These are phyloP conservation scores for Chaitophorus viminalis DNA, from an alignment of 2,888 invertebrate genomes.

Conservation along the genomic window DNA sequence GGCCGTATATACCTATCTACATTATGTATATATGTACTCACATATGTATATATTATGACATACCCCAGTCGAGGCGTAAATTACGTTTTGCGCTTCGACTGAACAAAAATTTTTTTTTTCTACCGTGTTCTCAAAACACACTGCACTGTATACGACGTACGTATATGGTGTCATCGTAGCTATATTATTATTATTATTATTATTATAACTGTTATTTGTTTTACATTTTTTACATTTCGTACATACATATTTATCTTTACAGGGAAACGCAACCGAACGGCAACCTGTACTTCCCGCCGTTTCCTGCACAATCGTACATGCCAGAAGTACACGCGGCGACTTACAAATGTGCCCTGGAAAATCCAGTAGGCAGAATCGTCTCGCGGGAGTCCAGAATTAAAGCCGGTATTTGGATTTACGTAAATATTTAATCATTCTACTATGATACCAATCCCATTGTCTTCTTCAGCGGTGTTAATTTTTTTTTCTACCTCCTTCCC, in stretches of 20 bases:
- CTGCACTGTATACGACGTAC: not conserved
- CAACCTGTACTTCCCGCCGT: constrained; percentile 69
- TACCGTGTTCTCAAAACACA: not conserved
- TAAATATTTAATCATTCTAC: constrained; percentile 20
- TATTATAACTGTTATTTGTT: constrained; percentile 4
- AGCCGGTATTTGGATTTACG: constrained; percentile 64
- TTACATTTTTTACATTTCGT: not conserved
- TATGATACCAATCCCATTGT: not conserved
- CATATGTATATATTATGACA: too few relatives aligned
- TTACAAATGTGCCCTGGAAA: constrained; percentile 69
- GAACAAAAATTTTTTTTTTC: not conserved
- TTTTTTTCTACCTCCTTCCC: too few relatives aligned
- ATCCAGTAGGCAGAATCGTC: constrained; percentile 68
- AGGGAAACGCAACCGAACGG: constrained; percentile 67
- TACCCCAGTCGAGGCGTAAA: not conserved
- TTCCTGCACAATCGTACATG: constrained; percentile 67
- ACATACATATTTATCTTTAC: constrained; percentile 40
- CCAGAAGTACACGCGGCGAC: constrained; percentile 68
- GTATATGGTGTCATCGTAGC: not conserved
- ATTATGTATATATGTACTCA: too few relatives aligned
- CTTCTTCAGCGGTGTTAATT: not conserved
- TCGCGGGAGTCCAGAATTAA: constrained; percentile 67
- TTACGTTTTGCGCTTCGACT: constrained; percentile 8
- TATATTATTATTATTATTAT: not conserved
- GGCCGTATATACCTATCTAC: too few relatives aligned